A percentile compares a stretch with the other conserved stretches of the same genome.
Evolutionary conservation across 2,797 vertebrate genomes (phyloP).

Genomic region (Sebastes steindachneri): DNA sequence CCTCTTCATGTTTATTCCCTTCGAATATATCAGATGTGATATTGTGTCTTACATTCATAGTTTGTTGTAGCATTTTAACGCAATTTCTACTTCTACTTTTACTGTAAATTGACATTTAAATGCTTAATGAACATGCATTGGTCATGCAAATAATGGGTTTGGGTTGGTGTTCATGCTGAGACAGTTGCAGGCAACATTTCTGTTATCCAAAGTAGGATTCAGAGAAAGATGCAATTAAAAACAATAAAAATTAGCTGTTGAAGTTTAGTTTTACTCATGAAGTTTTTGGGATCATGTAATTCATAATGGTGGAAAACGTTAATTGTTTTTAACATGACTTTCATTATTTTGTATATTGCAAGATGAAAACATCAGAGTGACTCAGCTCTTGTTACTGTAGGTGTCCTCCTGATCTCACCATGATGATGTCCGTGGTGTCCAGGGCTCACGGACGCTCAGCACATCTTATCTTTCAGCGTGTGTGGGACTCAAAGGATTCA

Average conservation of each 20-base stretch:
- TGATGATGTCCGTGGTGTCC: not conserved
- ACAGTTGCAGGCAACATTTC: not conserved
- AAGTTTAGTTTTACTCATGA: not conserved
- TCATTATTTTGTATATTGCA: not conserved
- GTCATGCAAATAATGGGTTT: not conserved
- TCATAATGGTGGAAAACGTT: not conserved
- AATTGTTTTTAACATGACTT: not conserved
- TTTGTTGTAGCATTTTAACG: too few relatives aligned
- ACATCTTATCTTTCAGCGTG: not conserved
- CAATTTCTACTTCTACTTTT: too few relatives aligned
- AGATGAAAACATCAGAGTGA: not conserved
- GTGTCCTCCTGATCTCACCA: fast-evolving
- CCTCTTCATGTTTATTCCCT: not conserved
- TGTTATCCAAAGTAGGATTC: not conserved
- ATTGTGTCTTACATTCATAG: too few relatives aligned
- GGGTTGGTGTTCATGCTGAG: not conserved
- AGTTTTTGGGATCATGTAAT: fast-evolving
- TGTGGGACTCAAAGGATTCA: not conserved
- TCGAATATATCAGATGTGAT: too few relatives aligned
- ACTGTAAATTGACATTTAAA: too few relatives aligned
- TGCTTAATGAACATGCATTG: not conserved
- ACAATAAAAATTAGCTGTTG: not conserved
- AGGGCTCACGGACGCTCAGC: not conserved
- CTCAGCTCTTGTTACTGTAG: not conserved
- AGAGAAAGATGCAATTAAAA: not conserved